These are phyloP conservation scores for Cerceris rybyensis DNA, from an alignment of 2,888 invertebrate species.

Conservation along the genomic window DNA sequence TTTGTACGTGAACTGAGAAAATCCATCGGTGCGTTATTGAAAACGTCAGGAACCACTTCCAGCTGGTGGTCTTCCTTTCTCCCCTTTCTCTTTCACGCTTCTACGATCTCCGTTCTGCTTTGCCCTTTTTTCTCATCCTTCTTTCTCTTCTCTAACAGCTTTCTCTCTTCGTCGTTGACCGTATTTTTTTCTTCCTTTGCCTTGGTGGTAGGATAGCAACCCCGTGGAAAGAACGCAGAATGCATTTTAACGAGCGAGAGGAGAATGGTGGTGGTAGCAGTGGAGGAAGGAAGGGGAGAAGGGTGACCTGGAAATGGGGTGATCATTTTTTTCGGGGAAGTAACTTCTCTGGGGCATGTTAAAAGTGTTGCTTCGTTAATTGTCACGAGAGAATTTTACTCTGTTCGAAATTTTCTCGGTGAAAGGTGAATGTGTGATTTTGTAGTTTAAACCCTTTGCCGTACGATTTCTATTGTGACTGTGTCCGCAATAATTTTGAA, in stretches of 20 bases:
- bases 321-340: too few species aligned
- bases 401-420: too few species aligned
- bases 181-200: neutral
- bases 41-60: slow-evolving; percentile 54
- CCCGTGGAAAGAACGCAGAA: slow-evolving; percentile 12
- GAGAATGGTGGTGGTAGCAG: neutral
- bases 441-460: too few species aligned
- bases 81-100: neutral
- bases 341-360: too few species aligned
- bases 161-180: neutral
- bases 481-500: too few species aligned
- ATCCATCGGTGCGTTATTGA: slow-evolving; percentile 64
- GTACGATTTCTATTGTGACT: too few species aligned
- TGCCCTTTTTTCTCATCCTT: neutral
- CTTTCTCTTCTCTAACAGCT: neutral
- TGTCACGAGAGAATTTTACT: too few species aligned
- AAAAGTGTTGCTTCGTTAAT: too few species aligned
- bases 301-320: neutral
- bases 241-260: slow-evolving; percentile 27
- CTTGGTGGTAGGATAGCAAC: neutral
- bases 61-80: neutral
- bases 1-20: slow-evolving; percentile 65
- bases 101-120: neutral
- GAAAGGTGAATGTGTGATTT: too few species aligned
- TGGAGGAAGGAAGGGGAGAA: slow-evolving; percentile 12